Percentiles rank a stretch among this genome's conserved stretches.
These are phyloP conservation scores for Atopsyche davidsoni DNA, from an alignment of 1,140 invertebrate genomes.

Conservation along the genomic window DNA sequence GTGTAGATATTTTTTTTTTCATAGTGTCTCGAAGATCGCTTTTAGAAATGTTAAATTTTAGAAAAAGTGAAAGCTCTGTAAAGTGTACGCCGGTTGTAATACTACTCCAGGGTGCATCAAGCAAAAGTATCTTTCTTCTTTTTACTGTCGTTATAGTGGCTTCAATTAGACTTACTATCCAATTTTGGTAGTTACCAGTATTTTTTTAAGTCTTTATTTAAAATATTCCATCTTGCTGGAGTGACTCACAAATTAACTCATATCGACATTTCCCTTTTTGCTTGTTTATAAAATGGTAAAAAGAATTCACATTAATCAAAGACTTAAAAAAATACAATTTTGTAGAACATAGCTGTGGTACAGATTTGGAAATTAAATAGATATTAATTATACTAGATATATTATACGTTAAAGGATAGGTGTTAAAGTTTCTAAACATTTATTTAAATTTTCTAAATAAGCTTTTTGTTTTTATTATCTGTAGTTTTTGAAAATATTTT, in stretches of 20 bases:
- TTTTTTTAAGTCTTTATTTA: slow-evolving; percentile 7
- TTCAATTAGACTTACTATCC: slow-evolving; percentile 6
- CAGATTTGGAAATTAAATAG: slow-evolving; percentile 21
- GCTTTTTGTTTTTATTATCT: background rate
- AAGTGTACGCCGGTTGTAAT: background rate
- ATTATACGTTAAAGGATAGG: slow-evolving; percentile 19
- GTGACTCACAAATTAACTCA: background rate
- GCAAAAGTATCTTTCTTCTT: slow-evolving; percentile 1
- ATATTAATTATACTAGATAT: slow-evolving; percentile 18
- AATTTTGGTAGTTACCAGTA: slow-evolving; percentile 1
- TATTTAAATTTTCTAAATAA: slow-evolving; percentile 15
- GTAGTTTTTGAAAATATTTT: slow-evolving; percentile 1
- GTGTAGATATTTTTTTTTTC: too few species aligned
- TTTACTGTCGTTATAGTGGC: slow-evolving; percentile 9
- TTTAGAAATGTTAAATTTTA: background rate
- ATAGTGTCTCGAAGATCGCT: background rate
- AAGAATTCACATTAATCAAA: slow-evolving; percentile 1
- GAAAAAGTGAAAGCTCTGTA: background rate
- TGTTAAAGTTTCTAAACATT: slow-evolving; percentile 23
- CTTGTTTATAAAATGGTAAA: background rate
- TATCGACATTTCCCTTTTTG: background rate
- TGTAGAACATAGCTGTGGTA: slow-evolving; percentile 17
- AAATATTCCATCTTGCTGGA: background rate
- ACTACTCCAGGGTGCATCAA: background rate
- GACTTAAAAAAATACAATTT: slow-evolving; percentile 9